Base-by-base conservation (phyloP, 1,140 invertebrate genomes). In the Macrobrachium rosenbergii region DNA sequence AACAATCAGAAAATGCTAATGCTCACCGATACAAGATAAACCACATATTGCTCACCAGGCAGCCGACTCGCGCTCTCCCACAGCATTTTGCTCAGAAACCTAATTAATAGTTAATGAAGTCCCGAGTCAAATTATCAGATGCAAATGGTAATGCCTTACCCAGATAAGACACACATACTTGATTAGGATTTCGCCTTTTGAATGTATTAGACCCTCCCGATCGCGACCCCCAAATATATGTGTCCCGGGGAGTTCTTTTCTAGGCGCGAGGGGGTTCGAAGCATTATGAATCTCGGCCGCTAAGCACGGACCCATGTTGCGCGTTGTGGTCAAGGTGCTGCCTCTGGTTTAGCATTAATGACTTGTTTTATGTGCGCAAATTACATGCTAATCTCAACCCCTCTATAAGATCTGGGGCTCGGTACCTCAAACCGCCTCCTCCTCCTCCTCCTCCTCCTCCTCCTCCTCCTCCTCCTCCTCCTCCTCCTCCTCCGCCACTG, bases 331-430 rank as follows among this genome's bases (percentile, higher is more conserved):
- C 83, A 80, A 80, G 83, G 76, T 86, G 78, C 76, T 73, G 79
- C 59, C 78, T 81, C 73, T 77, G 86, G 81, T 77, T 88, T 77
- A 82, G 72, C 79, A 82, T 88, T 88, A 88, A 88, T 88, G 86
- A 88, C 86, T 88, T 88, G 86, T 88, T 88, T 88, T 88, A 88
- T 88, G 86, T 88, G 86, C 86, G 86, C 79, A 82, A 88, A 88
- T 88, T 88, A 88, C 80, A 88, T 88, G 86, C 86, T 88, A 88
- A 88, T 88, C 86, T 88, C 72, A 67, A 72, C 62, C 72, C 73
- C 86, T 88, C 45, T 88, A 82, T 83, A 88, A 78, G 81, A 78
- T 62, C 63, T 69, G 45, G 28, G 23, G 45, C 84, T 75, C 37
- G 23, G 43, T 59, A 63, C 58, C 63, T 23, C 64, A 69, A 58